These are phyloP conservation scores for Phyllostomus discolor DNA, from an alignment of 2,113 vertebrate species.

Conservation along the genomic window DNA sequence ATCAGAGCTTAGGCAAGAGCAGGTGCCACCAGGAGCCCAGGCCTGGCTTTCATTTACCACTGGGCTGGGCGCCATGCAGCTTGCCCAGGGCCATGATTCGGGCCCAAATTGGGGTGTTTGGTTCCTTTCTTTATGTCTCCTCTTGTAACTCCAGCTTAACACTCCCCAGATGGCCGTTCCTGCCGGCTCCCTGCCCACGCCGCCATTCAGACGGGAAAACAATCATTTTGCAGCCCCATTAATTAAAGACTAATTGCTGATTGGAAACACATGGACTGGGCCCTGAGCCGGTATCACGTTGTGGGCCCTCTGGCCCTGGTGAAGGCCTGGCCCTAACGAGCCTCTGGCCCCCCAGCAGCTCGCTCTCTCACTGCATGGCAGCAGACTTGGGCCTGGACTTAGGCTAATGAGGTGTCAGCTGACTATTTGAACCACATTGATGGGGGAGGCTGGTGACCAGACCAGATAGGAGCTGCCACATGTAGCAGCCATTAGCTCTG, in stretches of 20 bases:
- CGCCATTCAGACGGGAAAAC: constrained; percentile 77
- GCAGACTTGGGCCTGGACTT: constrained; percentile 69
- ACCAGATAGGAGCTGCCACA: constrained; percentile 77
- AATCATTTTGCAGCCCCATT: constrained; percentile 77
- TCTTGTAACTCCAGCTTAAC: constrained; percentile 70
- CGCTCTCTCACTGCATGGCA: constrained; percentile 65
- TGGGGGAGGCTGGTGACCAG: constrained; percentile 68
- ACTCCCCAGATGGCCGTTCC: constrained; percentile 48
- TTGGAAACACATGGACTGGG: constrained; percentile 79
- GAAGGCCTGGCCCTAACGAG: constrained; percentile 50
- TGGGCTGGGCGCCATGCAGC: constrained; percentile 44
- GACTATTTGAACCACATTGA: constrained; percentile 83
- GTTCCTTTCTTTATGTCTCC: constrained; percentile 68
- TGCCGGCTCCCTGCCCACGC: constrained; percentile 63
- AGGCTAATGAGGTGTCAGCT: constrained; percentile 81
- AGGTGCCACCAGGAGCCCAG: constrained; percentile 54
- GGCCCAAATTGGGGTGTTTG: constrained; percentile 59
- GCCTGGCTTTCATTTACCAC: constrained; percentile 63
- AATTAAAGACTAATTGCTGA: constrained; percentile 82
- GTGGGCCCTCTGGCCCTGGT: constrained; percentile 69
- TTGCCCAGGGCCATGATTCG: constrained; percentile 56
- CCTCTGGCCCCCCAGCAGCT: constrained; percentile 61
- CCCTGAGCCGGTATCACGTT: constrained; percentile 69
- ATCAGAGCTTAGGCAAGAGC: constrained; percentile 14
- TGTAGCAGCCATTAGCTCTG: constrained; percentile 77